A percentile compares a stretch with the other conserved stretches of the same genome.
Conservation (phyloP, 1,140 invertebrate species). For the Schlechtendalia chinensis region DNA sequence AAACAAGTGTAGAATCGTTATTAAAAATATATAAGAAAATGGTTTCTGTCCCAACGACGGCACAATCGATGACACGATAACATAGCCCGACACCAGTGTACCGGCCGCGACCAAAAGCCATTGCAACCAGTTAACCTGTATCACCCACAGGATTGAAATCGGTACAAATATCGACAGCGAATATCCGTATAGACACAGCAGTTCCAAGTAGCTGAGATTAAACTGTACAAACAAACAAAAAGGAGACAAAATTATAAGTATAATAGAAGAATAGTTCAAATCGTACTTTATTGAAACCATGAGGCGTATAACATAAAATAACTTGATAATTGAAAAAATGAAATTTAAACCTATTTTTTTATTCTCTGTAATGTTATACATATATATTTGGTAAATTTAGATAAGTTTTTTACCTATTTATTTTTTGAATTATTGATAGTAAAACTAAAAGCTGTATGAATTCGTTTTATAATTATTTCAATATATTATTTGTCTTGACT, state of each 20-base stretch:
- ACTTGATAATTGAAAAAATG: no score
- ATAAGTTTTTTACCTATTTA: no score
- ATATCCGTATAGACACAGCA: conserved; percentile 93
- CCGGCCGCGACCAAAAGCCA: conserved; percentile 80
- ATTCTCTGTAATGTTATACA: no score
- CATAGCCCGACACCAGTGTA: conserved; percentile 77
- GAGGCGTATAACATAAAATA: neutral
- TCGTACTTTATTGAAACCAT: neutral
- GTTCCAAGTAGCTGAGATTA: conserved; percentile 64
- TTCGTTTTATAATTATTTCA: no score
- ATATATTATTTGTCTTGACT: no score
- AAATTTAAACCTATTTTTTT: no score
- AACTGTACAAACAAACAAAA: conserved; percentile 45
- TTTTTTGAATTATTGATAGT: no score
- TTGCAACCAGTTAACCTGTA: conserved; percentile 78
- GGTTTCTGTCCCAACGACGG: conserved; percentile 68
- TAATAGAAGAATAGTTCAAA: no score
- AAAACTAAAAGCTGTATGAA: no score
- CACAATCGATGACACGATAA: conserved; percentile 77
- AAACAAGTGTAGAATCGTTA: conserved; percentile 74
- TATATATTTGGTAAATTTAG: no score
- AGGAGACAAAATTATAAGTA: no score
- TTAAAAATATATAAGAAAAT: conserved; percentile 68
- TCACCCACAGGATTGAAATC: conserved; percentile 89
- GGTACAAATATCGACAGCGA: conserved; percentile 92